Conservation (phyloP, 2,113 vertebrate genomes). For the Rhinichthys klamathensis region DNA sequence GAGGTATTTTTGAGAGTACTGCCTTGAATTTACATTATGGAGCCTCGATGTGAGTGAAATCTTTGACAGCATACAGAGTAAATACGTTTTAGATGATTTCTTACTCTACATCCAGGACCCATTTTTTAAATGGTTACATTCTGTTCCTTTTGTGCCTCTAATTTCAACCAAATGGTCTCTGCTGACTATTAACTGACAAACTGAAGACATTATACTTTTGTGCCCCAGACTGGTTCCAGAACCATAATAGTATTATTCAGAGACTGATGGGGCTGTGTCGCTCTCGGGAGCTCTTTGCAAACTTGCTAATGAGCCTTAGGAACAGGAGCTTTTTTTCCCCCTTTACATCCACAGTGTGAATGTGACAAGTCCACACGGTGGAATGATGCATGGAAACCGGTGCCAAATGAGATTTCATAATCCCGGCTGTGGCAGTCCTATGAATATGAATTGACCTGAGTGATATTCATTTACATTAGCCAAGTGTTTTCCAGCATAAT, state of each 20-base stretch:
- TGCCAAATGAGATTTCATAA: conserved; percentile 39
- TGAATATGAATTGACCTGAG: conserved; percentile 50
- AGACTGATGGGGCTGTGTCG: conserved; percentile 1
- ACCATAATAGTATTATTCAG: conserved; percentile 17
- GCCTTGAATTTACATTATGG: not conserved
- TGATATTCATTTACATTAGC: conserved; percentile 47
- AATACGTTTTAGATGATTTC: not conserved
- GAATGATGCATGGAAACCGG: conserved; percentile 24
- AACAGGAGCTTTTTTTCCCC: not conserved
- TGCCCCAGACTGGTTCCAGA: not conserved
- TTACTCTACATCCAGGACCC: not conserved
- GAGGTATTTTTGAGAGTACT: not conserved
- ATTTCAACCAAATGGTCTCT: not conserved
- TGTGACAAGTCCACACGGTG: conserved; percentile 25
- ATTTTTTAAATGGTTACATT: not conserved
- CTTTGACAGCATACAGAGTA: not conserved
- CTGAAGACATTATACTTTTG: conserved; percentile 24
- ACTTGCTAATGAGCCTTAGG: conserved; percentile 24
- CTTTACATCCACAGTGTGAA: conserved; percentile 2
- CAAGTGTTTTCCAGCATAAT: conserved; percentile 32
- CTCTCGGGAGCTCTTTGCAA: conserved; percentile 13
- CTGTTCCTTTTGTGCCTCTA: not conserved
- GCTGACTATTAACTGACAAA: not conserved
- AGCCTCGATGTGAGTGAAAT: not conserved
- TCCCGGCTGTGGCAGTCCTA: conserved; percentile 11